Evolutionary conservation across 2,888 invertebrate genomes (phyloP).

Genomic region (Rhagium mordax): DNA sequence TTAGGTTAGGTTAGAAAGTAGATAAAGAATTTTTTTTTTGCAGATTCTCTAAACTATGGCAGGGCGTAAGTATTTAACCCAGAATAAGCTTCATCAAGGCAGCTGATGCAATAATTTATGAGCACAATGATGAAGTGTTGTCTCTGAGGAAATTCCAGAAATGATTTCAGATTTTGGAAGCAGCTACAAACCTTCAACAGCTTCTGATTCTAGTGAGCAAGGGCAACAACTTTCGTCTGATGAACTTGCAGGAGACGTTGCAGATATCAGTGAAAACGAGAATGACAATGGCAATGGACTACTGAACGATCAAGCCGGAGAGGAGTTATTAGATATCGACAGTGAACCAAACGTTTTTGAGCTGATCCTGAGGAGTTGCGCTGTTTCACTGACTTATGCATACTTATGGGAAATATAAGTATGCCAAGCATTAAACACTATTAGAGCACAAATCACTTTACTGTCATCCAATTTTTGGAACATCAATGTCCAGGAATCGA

Average conservation of each 20-base stretch:
- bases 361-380: neutral
- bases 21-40: neutral
- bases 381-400: neutral
- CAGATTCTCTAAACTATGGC: neutral
- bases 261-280: neutral
- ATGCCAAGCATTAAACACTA: slow-evolving; percentile 14
- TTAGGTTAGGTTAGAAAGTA: neutral
- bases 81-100: neutral
- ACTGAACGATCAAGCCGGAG: neutral
- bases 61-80: neutral
- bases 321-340: neutral
- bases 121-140: neutral
- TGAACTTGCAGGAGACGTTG: neutral
- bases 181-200: neutral
- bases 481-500: neutral
- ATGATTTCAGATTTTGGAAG: neutral
- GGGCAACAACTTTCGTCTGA: neutral
- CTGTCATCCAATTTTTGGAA: slow-evolving; percentile 7
- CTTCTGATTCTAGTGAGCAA: neutral
- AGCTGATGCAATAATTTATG: neutral
- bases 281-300: neutral
- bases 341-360: neutral
- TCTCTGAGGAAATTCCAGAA: neutral
- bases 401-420: slow-evolving; percentile 12
- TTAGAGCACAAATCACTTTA: neutral